Base-by-base conservation (phyloP, 2,888 invertebrate species). In the Odontothrips loti region DNA sequence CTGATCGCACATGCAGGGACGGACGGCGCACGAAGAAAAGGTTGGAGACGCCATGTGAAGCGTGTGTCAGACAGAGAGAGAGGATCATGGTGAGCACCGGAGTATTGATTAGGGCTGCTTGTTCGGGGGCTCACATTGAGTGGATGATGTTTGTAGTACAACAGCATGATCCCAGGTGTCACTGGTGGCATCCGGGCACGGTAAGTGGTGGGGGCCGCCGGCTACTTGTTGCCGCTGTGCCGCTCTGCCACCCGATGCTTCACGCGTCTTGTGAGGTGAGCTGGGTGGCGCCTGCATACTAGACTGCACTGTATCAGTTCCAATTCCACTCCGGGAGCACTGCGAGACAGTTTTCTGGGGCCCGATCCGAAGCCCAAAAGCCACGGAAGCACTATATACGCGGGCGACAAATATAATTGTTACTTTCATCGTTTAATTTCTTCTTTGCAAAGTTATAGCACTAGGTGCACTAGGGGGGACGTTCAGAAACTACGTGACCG, bases 61-160 rank as follows among this genome's bases (percentile, higher is more conserved):
- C 51, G 12, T 51, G 51, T 17, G 51, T 51, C 51, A 10, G 51
- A 51, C 4, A n/a, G n/a, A n/a, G n/a, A n/a, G n/a, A n/a, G n/a
- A n/a, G n/a, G n/a, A n/a, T n/a, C n/a, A n/a, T n/a, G n/a, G n/a
- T n/a, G 34, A 58, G 11, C 58, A 17, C 58, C 58, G 15, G 58
- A 15, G 58, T 6, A 43, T 23, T 68, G 68, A 68, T 68, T 68
- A 68, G 68, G 23, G 68, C 68, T 68, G 68, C 23, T 68, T 68
- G 68, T 68, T 68, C 68, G 11, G 11, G 23, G 58, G 58, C 58
- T 58, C 68, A 68, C 68, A 68, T 68, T 68, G 68, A 68, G 68
- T 68, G 68, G 68, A 68, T 68, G 68, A 68, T 23, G 68, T 68
- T 68, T 68, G 68, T 68, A 68, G 68, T 68, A 68, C 68, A 68